Evolutionary conservation across 2,888 invertebrate species (phyloP), one percentile per base, ranked within the genome.

Genomic region (Xanthorhoe spadicearia): DNA sequence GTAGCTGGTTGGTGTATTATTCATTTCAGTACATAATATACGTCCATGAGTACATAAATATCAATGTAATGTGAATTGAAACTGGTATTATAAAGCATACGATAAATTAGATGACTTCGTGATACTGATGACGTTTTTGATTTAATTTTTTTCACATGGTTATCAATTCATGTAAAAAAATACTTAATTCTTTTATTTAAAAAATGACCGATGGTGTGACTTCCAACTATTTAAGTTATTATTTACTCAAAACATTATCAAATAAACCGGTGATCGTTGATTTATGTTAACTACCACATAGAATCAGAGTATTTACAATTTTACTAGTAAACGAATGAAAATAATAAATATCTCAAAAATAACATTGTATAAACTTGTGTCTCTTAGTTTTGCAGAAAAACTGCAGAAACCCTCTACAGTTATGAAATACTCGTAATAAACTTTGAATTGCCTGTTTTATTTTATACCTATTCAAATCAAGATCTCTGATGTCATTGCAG

Each of bases 401-500:
- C 15, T 48, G 17, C 17, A 17, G 38, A 13, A 43, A 13, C 13
- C 38, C 38, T 13, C 3, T 13, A 43, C 9, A 13, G 38, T 17
- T 48, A 48, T 17, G 17, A 48, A 48, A 48, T 13, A n/a, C n/a
- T n/a, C n/a, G n/a, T n/a, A 48, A 48, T 48, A 15, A 48, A 48
- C 48, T 48, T 48, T 48, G 48, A 48, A 48, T 48, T 48, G 48
- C 48, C 48, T 48, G 17, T 48, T 48, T 17, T 48, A 17, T 48
- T 48, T 48, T 48, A 46, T 46, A 48, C 48, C 48, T 48, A 17
- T 48, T 48, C 17, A 17, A 53, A 55, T 46, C 43, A 23, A 19
- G 38, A 55, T 55, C 43, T 23, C 13, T 18, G 43, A 23, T 23
- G 6, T 28, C 8, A 48, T 48, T 28, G 23, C 28, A 15, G 48